Evolutionary conservation across 1,140 invertebrate species (phyloP).

Genomic region (Ceratina japonica): DNA sequence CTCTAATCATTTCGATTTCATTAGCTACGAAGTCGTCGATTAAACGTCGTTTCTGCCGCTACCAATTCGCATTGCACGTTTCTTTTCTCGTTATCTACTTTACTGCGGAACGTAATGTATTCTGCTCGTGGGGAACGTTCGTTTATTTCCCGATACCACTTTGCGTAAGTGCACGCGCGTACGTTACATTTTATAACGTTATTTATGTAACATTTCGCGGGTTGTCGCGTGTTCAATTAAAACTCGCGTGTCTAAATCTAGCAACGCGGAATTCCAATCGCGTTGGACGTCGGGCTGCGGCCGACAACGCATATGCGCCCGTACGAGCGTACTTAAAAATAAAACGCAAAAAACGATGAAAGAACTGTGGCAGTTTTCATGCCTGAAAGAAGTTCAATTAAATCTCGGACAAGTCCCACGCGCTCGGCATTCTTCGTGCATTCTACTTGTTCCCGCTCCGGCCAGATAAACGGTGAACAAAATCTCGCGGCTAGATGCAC

Average conservation of each 20-base stretch:
- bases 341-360: constrained; percentile 11
- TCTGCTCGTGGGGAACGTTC: no score
- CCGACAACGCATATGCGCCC: not conserved
- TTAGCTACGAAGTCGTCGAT: not conserved
- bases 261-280: constrained; percentile 63
- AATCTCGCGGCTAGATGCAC: not conserved
- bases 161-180: not conserved
- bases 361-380: constrained; percentile 2
- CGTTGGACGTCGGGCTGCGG: constrained; percentile 53
- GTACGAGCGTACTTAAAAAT: not conserved
- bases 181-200: not conserved
- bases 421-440: constrained; percentile 36
- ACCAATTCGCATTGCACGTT: no score
- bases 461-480: not conserved
- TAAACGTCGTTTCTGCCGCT: no score
- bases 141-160: constrained; percentile 1
- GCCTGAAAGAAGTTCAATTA: constrained; percentile 4
- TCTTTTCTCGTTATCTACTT: no score
- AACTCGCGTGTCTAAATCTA: constrained; percentile 68
- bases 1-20: not conserved
- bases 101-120: no score
- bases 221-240: constrained; percentile 65
- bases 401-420: constrained; percentile 12
- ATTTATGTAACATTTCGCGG: not conserved
- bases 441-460: not conserved